Base-by-base conservation (phyloP, 2,888 invertebrate species). In the Stenotaenia linearis region DNA sequence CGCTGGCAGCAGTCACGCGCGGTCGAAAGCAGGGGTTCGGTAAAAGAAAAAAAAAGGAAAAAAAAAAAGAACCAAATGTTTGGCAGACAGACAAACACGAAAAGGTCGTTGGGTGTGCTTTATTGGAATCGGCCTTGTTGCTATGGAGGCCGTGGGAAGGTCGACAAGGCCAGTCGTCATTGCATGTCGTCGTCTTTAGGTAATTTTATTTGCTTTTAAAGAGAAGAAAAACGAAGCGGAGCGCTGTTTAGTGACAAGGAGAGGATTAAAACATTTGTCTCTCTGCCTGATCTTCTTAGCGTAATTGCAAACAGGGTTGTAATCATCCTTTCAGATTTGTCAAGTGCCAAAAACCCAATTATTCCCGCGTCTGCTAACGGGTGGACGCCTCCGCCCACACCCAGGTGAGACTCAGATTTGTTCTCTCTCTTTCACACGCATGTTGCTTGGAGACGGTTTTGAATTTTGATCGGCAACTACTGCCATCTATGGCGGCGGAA, bases 1-100 rank as follows among this genome's bases (percentile, higher is more conserved):
- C 61, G 61, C 61, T 61, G 61, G 61, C 23, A 61, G 61, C 61
- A 61, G 61, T 61, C 61, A 61, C 61, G 61, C 61, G 61, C 61
- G 61, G 61, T 61, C 61, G 61, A 61, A 61, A 25, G 25, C 61
- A 61, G 61, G 61, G 61, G 61, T 23, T 61, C 61, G 61, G 61
- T 23, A 61, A 61, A 25, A 61, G 61, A 25, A 61, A 18, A 45
- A 18, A 45, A 45, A 45, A 18, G 23, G 10, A 61, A 25, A 61
- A 56, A 56, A 56, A 12, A 45, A 61, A 61, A 61, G 25, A 9
- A 25, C 23, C 21, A 61, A 61, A 61, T 61, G 61, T 61, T 61
- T 61, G 61, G 61, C 61, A 61, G 61, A 61, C 61, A 61, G 61
- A 61, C 61, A 61, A 61, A 61, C 61, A 61, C 61, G 61, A 61